A percentile compares a stretch with the other conserved stretches of the same genome.
Evolutionary conservation across 2,113 vertebrate species (phyloP).

Genomic region (Nothobranchius kuhntae): DNA sequence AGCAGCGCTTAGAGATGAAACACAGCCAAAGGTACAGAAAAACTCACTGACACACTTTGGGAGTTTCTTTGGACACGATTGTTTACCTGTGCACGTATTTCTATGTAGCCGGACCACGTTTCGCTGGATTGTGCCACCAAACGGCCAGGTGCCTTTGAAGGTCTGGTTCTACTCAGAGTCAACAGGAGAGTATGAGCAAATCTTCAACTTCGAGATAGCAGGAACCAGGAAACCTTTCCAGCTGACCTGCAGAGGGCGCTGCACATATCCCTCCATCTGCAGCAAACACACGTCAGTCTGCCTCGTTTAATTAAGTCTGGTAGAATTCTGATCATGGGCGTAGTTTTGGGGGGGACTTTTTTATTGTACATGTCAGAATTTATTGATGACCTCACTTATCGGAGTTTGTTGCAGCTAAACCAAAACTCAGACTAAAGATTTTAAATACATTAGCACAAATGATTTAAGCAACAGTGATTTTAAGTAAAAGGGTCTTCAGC

Average conservation of each 20-base stretch:
- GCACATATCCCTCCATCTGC: conserved; percentile 86
- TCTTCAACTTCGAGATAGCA: conserved; percentile 85
- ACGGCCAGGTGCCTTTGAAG: conserved; percentile 74
- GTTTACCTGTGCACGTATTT: background rate
- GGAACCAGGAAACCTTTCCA: conserved; percentile 81
- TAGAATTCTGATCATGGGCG: background rate
- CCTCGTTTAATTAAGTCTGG: background rate
- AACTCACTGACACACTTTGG: background rate
- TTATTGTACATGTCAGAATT: background rate
- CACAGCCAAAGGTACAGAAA: conserved; percentile 73
- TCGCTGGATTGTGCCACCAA: conserved; percentile 87
- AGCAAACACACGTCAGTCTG: conserved; percentile 82
- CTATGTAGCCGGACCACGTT: conserved; percentile 73
- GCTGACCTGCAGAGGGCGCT: conserved; percentile 81
- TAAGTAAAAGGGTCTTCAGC: too few species aligned
- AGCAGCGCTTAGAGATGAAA: conserved; percentile 22
- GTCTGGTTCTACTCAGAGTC: conserved; percentile 81
- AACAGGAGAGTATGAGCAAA: conserved; percentile 82
- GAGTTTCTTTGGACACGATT: background rate
- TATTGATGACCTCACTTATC: too few species aligned
- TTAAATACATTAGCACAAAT: too few species aligned
- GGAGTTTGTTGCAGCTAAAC: too few species aligned
- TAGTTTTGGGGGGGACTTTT: background rate
- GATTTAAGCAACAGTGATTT: too few species aligned
- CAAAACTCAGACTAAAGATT: too few species aligned